Evolutionary conservation across 2,113 vertebrate genomes (phyloP).

Genomic region (Heterotis niloticus): DNA sequence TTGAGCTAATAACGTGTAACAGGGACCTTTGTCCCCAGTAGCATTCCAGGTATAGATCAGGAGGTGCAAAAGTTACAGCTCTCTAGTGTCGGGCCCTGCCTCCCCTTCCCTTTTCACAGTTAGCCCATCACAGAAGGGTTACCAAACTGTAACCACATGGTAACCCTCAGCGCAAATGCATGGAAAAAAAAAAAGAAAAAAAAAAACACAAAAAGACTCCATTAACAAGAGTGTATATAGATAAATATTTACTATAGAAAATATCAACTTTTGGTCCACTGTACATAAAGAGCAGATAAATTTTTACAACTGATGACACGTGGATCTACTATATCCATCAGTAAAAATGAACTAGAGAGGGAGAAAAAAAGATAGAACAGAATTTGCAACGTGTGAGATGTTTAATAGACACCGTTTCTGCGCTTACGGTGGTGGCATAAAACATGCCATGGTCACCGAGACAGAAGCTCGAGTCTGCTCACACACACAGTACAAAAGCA

Average conservation of each 20-base stretch:
- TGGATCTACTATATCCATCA: constrained; percentile 41
- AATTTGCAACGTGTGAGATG: constrained; percentile 36
- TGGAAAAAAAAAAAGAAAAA: constrained; percentile 38
- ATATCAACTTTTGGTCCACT: constrained; percentile 72
- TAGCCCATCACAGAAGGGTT: constrained; percentile 57
- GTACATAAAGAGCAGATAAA: constrained; percentile 54
- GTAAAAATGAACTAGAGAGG: constrained; percentile 50
- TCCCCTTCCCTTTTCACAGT: constrained; percentile 57
- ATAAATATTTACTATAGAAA: constrained; percentile 63
- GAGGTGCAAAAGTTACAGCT: constrained; percentile 31
- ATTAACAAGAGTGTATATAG: constrained; percentile 53
- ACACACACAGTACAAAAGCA: background rate
- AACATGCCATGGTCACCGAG: constrained; percentile 56
- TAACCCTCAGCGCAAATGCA: constrained; percentile 45
- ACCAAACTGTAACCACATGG: constrained; percentile 53
- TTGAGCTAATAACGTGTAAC: background rate
- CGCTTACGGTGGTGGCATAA: constrained; percentile 65
- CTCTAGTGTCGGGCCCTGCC: constrained; percentile 15
- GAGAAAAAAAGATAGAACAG: constrained; percentile 11
- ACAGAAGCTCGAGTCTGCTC: constrained; percentile 18
- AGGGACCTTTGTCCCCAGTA: background rate
- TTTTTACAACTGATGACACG: constrained; percentile 37
- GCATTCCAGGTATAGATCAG: background rate
- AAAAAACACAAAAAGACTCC: constrained; percentile 39
- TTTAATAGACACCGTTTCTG: constrained; percentile 57